Base-by-base conservation (phyloP, 2,888 invertebrate genomes). In the Chironomus tentans region DNA sequence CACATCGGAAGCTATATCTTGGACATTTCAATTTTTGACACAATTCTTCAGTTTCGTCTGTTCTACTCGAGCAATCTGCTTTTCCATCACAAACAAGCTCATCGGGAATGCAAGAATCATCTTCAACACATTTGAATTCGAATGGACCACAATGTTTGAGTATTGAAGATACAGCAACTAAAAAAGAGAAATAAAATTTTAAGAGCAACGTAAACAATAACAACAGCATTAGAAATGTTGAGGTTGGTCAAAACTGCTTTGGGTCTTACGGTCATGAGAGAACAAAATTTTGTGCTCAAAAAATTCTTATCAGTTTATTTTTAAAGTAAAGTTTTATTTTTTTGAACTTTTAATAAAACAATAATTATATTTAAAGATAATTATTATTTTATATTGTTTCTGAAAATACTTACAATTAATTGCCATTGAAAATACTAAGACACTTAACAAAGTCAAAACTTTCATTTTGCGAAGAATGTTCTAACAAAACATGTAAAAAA, bases 11-110 rank as follows among this genome's bases (percentile, higher is more conserved):
- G 5, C 47, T 47, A 12, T 70, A 70, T 13, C 48, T 15, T 6
- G 70, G 70, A 48, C 70, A 70, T 21, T 21, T 18, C 5, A 70
- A 13, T 70, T 15, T 70, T 22, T 18, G 5, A 21, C 70, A 70
- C 18, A 70, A 3, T 21, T 70, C 70, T 48, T 47, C 46, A 12
- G 21, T 46, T 70, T 70, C 70, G 48, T 70, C 70, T 7, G 70
- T 70, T 22, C 70, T 7, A 71, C 24, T 18, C 10, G 28, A 5
- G 22, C 71, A 71, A 71, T 71, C 56, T 10, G 56, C 28, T 15
- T 56, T 71, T 2, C 71, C 71, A 56, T 71, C 61, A 21, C 71
- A 71, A 61, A 71, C 71, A 10, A 56, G 18, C 18, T 56, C 71
- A 7, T 50, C 50, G 12, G 71, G 15, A 2, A 71, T 71, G 28